Percentiles rank a stretch among this genome's conserved stretches.
Evolutionary conservation across 2,113 vertebrate species (phyloP).

Genomic region (Bambusicola thoracicus): DNA sequence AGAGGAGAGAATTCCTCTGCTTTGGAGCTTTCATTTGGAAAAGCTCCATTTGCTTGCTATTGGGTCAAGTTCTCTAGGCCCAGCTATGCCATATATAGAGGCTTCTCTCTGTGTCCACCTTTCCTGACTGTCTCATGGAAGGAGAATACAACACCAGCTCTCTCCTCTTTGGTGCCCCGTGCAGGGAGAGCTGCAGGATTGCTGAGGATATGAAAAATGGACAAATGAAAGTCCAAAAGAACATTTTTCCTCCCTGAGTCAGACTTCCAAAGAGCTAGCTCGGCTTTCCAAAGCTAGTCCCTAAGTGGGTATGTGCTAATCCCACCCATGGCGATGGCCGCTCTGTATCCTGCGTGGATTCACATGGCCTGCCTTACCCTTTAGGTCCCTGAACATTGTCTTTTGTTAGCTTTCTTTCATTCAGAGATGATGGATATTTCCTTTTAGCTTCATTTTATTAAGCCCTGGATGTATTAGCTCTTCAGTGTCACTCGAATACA

Average conservation of each 20-base stretch:
- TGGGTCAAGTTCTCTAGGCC: neutral
- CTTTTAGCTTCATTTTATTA: constrained; percentile 4
- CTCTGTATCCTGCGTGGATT: neutral
- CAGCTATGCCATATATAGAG: neutral
- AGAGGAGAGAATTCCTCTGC: neutral
- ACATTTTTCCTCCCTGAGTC: neutral
- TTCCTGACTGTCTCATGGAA: neutral
- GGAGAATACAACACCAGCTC: neutral
- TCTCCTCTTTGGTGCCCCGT: neutral
- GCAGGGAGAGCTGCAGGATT: neutral
- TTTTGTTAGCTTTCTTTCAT: neutral
- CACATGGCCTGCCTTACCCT: neutral
- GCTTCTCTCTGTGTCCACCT: neutral
- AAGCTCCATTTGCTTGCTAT: neutral
- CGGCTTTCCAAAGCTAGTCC: neutral
- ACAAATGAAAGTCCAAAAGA: neutral
- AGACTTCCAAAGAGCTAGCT: neutral
- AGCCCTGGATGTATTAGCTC: neutral
- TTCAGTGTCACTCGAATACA: neutral
- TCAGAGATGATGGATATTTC: neutral
- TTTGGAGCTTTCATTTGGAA: neutral
- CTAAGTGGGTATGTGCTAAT: neutral
- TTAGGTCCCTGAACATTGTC: neutral
- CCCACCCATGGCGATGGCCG: neutral
- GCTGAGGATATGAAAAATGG: neutral